Base-by-base conservation (phyloP, 35 echinoderm and acorn worm species). In the Acanthaster planci region DNA sequence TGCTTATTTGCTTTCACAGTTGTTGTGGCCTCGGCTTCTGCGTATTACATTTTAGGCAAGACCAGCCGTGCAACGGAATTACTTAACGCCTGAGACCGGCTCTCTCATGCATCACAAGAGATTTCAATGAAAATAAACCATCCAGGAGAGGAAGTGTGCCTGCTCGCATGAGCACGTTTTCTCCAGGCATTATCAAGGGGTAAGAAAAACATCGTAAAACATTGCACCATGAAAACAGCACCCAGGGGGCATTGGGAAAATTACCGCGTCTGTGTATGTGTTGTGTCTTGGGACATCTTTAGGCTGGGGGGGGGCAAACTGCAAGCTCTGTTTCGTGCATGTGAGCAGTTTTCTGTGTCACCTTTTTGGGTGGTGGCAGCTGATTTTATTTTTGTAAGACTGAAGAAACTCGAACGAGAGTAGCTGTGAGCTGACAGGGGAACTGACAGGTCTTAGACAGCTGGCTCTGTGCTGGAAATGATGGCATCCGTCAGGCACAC, bases 121-220 rank as follows among this genome's bases (percentile, higher is more conserved):
- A 31, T n/a, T 67, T 22, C 21, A 67, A 67, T 22, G 19, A 67
- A 67, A 67, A 67, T 67, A 67, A 67, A 31, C 59, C 59, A 47
- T 47, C 42, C 42, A 47, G 4, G 59, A 1, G 21, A 16, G 64
- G 64, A 10, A n/a, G 18, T 31, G 29, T 8, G 26, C 23, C 23
- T 23, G 64, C 64, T 23, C 7, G 34, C 8, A 16, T 26, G 26
- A 16, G 64, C 64, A 72, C 64, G 64, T 36, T 72, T 34, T 21
- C 64, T n/a, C 56, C 42, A 4, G 42, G 42, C 22, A 31, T 72
- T 72, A 8, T 72, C 10, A 72, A 31, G 26, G 64, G 64, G 34
- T 7, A 72, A 72, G 64, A 72, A 72, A 72, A 72, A 72, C 64
- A 72, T 72, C 6, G 64, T 72, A 72, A 72, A 67, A 72, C 42